A percentile compares a stretch with the other conserved stretches of the same genome.
These are phyloP conservation scores for Sebastes schlegelii DNA, from an alignment of 2,113 vertebrate genomes.

Conservation along the genomic window DNA sequence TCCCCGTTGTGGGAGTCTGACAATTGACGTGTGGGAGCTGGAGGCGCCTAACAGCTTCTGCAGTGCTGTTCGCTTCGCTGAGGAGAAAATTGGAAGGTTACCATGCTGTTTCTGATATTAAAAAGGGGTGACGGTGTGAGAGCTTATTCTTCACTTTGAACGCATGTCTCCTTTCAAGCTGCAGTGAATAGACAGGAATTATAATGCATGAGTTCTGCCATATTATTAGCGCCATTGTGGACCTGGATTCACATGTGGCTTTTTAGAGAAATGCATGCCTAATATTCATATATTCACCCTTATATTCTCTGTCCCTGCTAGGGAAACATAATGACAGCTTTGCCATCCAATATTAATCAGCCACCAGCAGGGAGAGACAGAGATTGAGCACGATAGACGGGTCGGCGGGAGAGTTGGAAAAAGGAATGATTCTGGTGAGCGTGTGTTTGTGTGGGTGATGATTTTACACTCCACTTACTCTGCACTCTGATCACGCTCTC, in stretches of 20 bases:
- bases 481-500: conserved; percentile 49
- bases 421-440: not conserved
- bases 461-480: conserved; percentile 52
- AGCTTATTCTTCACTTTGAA: conserved; percentile 1
- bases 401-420: not conserved
- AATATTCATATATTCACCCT: conserved; percentile 33
- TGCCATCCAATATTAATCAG: conserved; percentile 70
- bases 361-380: conserved; percentile 68
- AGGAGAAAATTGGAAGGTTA: conserved; percentile 22
- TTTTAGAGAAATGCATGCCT: conserved; percentile 21
- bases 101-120: conserved; percentile 11
- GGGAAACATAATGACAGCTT: conserved; percentile 27
- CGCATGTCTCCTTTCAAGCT: conserved; percentile 15
- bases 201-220: not conserved
- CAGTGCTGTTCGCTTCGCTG: conserved; percentile 22
- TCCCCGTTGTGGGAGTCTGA: conserved; percentile 20
- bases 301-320: conserved; percentile 23
- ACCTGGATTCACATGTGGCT: conserved; percentile 3
- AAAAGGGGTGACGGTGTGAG: conserved; percentile 6
- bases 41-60: conserved; percentile 10
- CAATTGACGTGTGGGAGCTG: conserved; percentile 16
- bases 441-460: conserved; percentile 21
- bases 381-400: conserved; percentile 39
- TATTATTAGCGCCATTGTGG: conserved; percentile 9
- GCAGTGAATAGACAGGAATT: conserved; percentile 23